Percentiles rank a stretch among this genome's conserved stretches.
Evolutionary conservation across 2,797 vertebrate species (phyloP).

Genomic region (Chelon labrosus): DNA sequence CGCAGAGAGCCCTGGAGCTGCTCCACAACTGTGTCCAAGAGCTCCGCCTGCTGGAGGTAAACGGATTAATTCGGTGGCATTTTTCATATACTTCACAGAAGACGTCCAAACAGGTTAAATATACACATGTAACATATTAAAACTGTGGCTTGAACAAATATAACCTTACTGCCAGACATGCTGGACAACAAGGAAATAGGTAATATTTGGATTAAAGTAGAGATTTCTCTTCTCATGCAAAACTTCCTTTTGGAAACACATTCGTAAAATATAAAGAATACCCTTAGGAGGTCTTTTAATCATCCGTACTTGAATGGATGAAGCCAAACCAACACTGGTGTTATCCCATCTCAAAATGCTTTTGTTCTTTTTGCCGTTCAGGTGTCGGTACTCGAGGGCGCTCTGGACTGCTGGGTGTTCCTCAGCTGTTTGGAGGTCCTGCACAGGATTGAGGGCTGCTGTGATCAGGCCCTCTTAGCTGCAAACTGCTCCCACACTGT

Average conservation of each 20-base stretch:
- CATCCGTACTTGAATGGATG: too few relatives aligned
- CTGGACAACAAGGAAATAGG: not conserved
- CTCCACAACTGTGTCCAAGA: constrained; percentile 99
- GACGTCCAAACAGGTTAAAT: not conserved
- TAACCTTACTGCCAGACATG: too few relatives aligned
- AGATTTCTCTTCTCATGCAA: not conserved
- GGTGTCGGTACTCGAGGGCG: constrained; percentile 94
- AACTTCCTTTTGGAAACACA: not conserved
- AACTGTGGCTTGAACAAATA: too few relatives aligned
- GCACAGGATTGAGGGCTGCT: constrained; percentile 97
- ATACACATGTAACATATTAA: not conserved
- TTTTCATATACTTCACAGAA: not conserved
- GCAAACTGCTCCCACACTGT: constrained; percentile 95
- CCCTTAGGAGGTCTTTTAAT: not conserved
- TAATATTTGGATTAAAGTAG: not conserved
- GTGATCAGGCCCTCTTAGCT: constrained; percentile 92
- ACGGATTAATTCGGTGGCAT: rapidly evolving
- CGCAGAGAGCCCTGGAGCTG: constrained; percentile 93
- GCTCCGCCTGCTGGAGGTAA: constrained; percentile 93
- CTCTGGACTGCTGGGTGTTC: constrained; percentile 98
- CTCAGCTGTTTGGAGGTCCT: constrained; percentile 98
- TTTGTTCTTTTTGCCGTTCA: constrained; percentile 54
- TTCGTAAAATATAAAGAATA: not conserved
- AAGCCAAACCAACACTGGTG: not conserved
- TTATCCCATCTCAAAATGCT: not conserved